Conservation (phyloP, 2,113 vertebrate species). For the Perognathus longimembris region DNA sequence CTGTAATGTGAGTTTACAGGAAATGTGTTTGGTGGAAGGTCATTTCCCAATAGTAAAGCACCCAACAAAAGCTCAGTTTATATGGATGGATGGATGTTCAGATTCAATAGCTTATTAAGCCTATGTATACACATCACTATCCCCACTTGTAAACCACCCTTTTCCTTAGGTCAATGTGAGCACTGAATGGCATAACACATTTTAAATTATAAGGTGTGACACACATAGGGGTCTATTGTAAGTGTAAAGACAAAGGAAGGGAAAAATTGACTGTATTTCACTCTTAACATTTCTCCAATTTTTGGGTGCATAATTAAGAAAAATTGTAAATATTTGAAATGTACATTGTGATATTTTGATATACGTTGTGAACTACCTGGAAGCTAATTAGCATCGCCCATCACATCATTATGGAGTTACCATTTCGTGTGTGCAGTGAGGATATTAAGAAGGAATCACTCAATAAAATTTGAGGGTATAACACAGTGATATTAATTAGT, state of each 20-base stretch:
- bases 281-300: background rate
- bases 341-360: background rate
- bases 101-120: too few species aligned
- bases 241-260: too few species aligned
- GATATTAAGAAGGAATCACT: background rate
- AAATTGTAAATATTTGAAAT: background rate
- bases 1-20: background rate
- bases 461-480: background rate
- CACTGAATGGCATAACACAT: too few species aligned
- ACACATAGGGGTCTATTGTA: too few species aligned
- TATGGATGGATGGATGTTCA: too few species aligned
- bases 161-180: too few species aligned
- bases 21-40: background rate
- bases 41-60: background rate
- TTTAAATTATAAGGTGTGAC: too few species aligned
- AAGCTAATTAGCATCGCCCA: background rate
- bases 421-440: background rate
- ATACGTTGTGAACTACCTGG: background rate
- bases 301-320: background rate
- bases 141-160: too few species aligned
- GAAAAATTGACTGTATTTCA: background rate
- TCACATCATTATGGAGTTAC: background rate
- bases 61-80: background rate
- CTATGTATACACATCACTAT: too few species aligned
- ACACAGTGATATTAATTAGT: background rate